Conservation (phyloP, 2,888 invertebrate species). For the Incurvaria masculella region DNA sequence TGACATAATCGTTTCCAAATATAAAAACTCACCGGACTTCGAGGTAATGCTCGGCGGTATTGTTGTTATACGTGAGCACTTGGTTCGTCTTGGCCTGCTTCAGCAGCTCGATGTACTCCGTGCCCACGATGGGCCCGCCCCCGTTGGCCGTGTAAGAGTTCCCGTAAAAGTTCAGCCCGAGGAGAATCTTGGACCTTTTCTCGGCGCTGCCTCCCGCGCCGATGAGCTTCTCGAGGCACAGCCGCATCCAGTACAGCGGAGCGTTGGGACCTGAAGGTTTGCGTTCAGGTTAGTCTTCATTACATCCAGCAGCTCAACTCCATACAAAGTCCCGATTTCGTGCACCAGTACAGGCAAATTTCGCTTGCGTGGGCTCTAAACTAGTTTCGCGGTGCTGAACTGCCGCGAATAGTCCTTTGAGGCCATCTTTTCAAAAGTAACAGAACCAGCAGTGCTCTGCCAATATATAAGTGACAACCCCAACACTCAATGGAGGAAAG, state of each 20-base stretch:
- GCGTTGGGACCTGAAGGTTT: slow-evolving; percentile 81
- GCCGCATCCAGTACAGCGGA: slow-evolving; percentile 77
- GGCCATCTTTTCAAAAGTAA: no score
- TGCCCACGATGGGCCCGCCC: slow-evolving; percentile 78
- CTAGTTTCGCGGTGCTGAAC: no score
- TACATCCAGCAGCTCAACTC: no score
- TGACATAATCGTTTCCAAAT: no score
- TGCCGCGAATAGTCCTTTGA: no score
- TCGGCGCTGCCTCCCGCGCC: slow-evolving; percentile 55
- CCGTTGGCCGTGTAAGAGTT: slow-evolving; percentile 81
- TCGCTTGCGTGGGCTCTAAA: no score
- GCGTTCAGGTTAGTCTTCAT: no score
- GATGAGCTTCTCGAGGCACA: slow-evolving; percentile 71
- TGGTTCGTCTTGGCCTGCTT: slow-evolving; percentile 69
- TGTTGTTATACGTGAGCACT: slow-evolving; percentile 69
- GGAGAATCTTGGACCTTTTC: slow-evolving; percentile 73
- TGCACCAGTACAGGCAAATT: no score
- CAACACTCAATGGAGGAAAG: no score
- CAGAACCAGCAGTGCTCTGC: no score
- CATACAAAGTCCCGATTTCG: no score
- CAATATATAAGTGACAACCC: no score
- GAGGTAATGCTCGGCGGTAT: slow-evolving; percentile 79
- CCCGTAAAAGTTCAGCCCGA: slow-evolving; percentile 94
- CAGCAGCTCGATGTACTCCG: slow-evolving; percentile 73
- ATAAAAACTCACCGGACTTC: slow-evolving; percentile 69